Conservation (phyloP, 2,888 invertebrate genomes). For the Apotomis capreana region DNA sequence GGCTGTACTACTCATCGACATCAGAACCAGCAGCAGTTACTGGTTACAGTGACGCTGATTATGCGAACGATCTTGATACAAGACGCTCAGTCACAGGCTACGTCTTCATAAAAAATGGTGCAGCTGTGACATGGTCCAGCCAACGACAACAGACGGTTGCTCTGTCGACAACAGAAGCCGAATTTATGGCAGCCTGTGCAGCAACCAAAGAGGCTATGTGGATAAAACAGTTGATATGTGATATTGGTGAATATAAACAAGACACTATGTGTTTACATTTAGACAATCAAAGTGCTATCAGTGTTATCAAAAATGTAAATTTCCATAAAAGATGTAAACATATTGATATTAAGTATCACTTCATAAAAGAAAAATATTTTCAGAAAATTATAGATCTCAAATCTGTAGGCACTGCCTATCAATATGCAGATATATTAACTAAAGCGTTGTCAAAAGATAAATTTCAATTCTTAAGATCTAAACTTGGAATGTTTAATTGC, state of each 20-base stretch:
- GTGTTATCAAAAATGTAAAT: constrained; percentile 30
- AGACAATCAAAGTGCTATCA: constrained; percentile 17
- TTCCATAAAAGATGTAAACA: constrained; percentile 36
- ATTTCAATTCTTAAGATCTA: too few relatives aligned
- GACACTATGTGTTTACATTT: constrained; percentile 16
- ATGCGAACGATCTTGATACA: not conserved
- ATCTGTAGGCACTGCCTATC: not conserved
- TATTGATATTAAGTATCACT: constrained; percentile 30
- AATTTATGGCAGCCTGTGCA: constrained; percentile 32
- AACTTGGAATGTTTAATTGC: too few relatives aligned
- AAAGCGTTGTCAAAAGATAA: too few relatives aligned
- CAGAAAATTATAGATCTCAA: not conserved
- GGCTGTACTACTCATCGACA: not conserved
- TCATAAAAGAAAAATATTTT: constrained; percentile 4
- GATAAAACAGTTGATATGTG: constrained; percentile 11
- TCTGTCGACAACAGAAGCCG: constrained; percentile 30
- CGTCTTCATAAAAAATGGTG: not conserved
- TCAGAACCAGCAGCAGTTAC: not conserved
- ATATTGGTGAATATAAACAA: constrained; percentile 26
- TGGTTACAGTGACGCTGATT: constrained; percentile 7
- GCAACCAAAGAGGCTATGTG: constrained; percentile 30
- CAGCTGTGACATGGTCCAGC: constrained; percentile 1
- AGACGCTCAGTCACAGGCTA: not conserved
- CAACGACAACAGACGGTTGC: not conserved
- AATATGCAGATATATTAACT: not conserved